Evolutionary conservation across 2,888 invertebrate species (phyloP).

Genomic region (Cerastis leucographa): DNA sequence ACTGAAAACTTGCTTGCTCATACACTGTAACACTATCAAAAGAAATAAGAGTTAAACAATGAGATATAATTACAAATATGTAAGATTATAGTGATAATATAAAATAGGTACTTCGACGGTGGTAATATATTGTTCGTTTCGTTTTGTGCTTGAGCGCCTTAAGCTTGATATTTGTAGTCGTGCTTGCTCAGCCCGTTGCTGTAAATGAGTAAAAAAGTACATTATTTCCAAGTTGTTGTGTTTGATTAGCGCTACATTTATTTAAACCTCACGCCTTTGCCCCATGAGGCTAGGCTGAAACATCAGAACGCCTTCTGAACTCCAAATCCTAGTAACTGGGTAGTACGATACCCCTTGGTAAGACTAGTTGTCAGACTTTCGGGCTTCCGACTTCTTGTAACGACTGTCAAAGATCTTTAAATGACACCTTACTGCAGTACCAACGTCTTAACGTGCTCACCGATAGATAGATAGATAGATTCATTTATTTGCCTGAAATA

Average conservation of each 20-base stretch:
- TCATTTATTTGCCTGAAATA: too few relatives aligned
- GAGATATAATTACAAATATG: constrained; percentile 28
- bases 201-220: constrained; percentile 64
- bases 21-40: not conserved
- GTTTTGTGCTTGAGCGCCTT: constrained; percentile 29
- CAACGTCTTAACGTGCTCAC: too few relatives aligned
- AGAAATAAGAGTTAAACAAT: constrained; percentile 30
- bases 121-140: constrained; percentile 46
- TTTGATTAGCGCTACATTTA: not conserved
- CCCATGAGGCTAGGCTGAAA: too few relatives aligned
- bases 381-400: too few relatives aligned
- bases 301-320: too few relatives aligned
- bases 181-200: constrained; percentile 86
- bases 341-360: too few relatives aligned
- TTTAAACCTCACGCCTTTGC: not conserved
- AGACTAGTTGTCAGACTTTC: too few relatives aligned
- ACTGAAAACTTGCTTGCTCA: not conserved
- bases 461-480: too few relatives aligned
- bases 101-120: constrained; percentile 62
- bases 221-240: not conserved
- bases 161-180: constrained; percentile 84
- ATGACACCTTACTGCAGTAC: too few relatives aligned
- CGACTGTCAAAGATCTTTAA: too few relatives aligned
- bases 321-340: too few relatives aligned
- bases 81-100: constrained; percentile 34